Conservation (phyloP, 2,113 vertebrate genomes). For the Gavia stellata region DNA sequence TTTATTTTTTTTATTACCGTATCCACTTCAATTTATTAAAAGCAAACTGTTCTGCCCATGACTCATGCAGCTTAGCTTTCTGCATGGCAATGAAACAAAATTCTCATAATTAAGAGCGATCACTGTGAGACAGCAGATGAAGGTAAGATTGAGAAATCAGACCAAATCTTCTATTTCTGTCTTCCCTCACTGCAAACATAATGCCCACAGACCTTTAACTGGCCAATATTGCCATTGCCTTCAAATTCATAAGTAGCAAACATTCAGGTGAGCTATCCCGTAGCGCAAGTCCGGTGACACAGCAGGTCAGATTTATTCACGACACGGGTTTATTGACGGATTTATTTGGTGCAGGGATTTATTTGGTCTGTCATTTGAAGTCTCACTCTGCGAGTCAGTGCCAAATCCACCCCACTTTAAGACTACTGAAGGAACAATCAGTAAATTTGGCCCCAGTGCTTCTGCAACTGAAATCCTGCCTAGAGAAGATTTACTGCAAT, state of each 20-base stretch:
- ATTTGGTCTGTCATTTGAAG: neutral
- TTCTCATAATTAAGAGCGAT: constrained; percentile 16
- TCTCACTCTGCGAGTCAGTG: neutral
- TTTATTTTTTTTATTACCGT: constrained; percentile 3
- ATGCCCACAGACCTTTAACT: neutral
- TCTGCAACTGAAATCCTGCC: neutral
- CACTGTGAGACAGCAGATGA: neutral
- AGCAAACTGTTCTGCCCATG: constrained; percentile 53
- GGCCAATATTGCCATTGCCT: neutral
- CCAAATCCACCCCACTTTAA: neutral
- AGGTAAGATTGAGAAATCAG: constrained; percentile 5
- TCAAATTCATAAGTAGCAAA: neutral
- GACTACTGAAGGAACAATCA: neutral
- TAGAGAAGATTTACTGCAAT: neutral
- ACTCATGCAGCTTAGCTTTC: constrained; percentile 52
- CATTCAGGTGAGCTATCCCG: neutral
- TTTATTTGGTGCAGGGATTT: neutral
- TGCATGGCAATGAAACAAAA: constrained; percentile 27
- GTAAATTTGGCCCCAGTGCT: neutral
- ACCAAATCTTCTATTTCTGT: neutral
- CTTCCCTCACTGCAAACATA: neutral
- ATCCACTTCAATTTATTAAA: constrained; percentile 61
- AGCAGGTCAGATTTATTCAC: neutral
- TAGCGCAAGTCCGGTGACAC: neutral
- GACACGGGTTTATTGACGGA: neutral